Evolutionary conservation across 2,113 vertebrate genomes (phyloP), one percentile per base, ranked within the genome.

Genomic region (Thalassoma bifasciatum): DNA sequence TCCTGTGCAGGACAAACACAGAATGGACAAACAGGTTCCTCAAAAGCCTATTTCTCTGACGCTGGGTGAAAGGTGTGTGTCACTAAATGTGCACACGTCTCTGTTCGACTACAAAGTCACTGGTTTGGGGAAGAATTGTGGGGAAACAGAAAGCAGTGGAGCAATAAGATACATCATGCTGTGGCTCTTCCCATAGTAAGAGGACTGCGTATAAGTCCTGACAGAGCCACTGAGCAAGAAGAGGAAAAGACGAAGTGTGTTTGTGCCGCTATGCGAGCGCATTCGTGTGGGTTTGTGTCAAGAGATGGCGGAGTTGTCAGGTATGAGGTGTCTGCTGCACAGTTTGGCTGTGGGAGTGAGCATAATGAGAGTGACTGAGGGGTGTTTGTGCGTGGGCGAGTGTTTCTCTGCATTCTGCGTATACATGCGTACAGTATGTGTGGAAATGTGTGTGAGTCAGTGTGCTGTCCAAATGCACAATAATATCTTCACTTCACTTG

Each of bases 291-390:
- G 85, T 61, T 81, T 52, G 30, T 89, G 86, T 88, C 82, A 89
- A 83, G 77, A 76, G 75, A 85, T 74, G 81, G 85, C 89, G 84
- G 77, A 85, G 87, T 86, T 91, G 88, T 90, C 88, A 91, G 90
- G 85, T 91, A 87, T 83, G 89, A 92, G 90, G 89, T 69, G 85
- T 88, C 88, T 90, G 72, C 80, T 79, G 78, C 78, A 85, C 86
- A 86, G 90, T 91, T 79, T 76, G 90, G 75, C 72, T 88, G 89
- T 90, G 81, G 89, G 86, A 91, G 89, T 66, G 87, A 87, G 86
- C 85, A 88, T 90, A 91, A 91, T 88, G 85, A 92, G 85, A 82
- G 82, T 81, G 83, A 89, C 82, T 92, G 89, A 81, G 70, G 78
- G 81, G 80, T 81, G 79, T 86, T 77, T 85, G 84, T 81, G 85